These are phyloP conservation scores for Platygyra sinensis DNA, from an alignment of 64 coral and sea anemone species.

Conservation along the genomic window DNA sequence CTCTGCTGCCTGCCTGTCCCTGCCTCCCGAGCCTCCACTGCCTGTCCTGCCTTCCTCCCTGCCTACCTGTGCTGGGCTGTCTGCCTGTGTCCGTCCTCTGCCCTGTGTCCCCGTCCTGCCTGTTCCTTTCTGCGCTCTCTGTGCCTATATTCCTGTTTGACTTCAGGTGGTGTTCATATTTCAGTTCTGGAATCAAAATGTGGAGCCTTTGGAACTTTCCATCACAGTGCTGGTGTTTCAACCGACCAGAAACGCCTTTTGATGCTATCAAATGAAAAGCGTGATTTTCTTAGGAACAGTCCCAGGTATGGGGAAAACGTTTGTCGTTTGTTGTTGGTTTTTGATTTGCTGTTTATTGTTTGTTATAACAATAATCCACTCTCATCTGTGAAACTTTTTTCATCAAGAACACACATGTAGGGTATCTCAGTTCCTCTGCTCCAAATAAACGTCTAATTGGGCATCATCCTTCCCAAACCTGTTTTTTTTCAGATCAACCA, in stretches of 20 bases:
- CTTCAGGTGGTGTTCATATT: not conserved
- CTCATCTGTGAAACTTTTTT: too few species aligned
- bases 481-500: too few species aligned
- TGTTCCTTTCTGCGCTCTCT: not conserved
- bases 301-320: slow-evolving; percentile 59
- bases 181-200: slow-evolving; percentile 63
- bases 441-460: too few species aligned
- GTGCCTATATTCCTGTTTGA: not conserved
- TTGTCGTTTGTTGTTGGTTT: too few species aligned
- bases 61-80: not conserved
- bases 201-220: slow-evolving; percentile 73
- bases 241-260: slow-evolving; percentile 75
- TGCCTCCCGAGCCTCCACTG: not conserved
- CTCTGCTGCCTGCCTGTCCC: not conserved
- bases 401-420: too few species aligned
- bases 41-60: not conserved
- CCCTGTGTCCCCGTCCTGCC: not conserved
- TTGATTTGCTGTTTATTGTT: too few species aligned
- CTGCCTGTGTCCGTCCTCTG: too few species aligned
- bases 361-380: too few species aligned
- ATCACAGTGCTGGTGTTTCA: slow-evolving; percentile 82
- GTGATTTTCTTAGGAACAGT: slow-evolving; percentile 91
- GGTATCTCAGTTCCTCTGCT: too few species aligned
- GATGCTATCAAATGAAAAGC: slow-evolving; percentile 71
- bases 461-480: too few species aligned